Evolutionary conservation across 2,888 invertebrate species (phyloP).

Genomic region (Chloroclysta siterata): DNA sequence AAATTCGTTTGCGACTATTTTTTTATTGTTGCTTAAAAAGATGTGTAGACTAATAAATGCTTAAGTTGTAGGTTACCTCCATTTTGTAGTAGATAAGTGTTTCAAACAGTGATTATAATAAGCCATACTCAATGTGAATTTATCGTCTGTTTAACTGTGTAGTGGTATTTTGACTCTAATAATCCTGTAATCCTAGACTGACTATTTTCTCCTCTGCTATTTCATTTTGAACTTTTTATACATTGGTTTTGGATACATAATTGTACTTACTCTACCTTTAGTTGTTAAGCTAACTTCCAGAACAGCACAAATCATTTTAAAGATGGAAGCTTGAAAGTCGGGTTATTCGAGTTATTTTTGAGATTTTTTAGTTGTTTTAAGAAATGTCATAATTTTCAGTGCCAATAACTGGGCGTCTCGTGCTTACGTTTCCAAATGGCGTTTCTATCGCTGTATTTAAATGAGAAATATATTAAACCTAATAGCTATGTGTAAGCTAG

Average conservation of each 20-base stretch:
- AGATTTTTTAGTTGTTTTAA: slow-evolving; percentile 56
- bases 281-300: slow-evolving; percentile 71
- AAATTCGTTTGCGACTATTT: slow-evolving; percentile 42
- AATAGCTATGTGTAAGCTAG: slow-evolving; percentile 67
- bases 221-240: slow-evolving; percentile 56
- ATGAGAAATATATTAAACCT: slow-evolving; percentile 51
- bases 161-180: slow-evolving; percentile 60
- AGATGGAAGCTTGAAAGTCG: slow-evolving; percentile 60
- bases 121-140: slow-evolving; percentile 80
- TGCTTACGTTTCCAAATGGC: slow-evolving; percentile 59
- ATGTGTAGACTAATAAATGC: slow-evolving; percentile 60
- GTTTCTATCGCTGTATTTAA: slow-evolving; percentile 55
- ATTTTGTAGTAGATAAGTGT: slow-evolving; percentile 66
- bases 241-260: slow-evolving; percentile 57
- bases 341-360: slow-evolving; percentile 65
- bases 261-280: slow-evolving; percentile 53
- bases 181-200: slow-evolving; percentile 72
- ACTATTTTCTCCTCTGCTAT: slow-evolving; percentile 44
- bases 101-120: slow-evolving; percentile 69
- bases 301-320: slow-evolving; percentile 73
- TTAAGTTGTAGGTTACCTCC: slow-evolving; percentile 65
- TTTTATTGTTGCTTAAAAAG: slow-evolving; percentile 22
- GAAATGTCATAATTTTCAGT: slow-evolving; percentile 50
- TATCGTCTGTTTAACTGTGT: slow-evolving; percentile 66
- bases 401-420: slow-evolving; percentile 56